A percentile compares a stretch with the other conserved stretches of the same genome.
These are phyloP conservation scores for Thymelicus acteon DNA, from an alignment of 2,888 invertebrate genomes.

Conservation along the genomic window DNA sequence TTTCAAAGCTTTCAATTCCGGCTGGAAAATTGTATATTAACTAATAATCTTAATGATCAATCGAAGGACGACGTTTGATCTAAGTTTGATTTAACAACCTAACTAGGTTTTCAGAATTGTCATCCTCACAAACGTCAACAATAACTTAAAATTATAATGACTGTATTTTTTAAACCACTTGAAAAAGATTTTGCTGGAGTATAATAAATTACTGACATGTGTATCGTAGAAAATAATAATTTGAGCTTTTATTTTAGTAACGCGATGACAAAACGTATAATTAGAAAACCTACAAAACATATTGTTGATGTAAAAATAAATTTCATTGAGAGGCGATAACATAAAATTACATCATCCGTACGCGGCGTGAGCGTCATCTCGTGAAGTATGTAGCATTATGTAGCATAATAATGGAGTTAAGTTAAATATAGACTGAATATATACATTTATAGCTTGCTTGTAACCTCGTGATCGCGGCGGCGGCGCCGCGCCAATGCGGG, in stretches of 20 bases:
- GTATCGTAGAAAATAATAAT: background rate
- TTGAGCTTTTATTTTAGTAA: background rate
- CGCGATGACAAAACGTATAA: background rate
- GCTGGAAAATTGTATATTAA: too few species aligned
- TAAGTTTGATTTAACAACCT: too few species aligned
- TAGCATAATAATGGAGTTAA: constrained; percentile 55
- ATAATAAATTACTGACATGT: background rate
- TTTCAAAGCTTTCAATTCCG: too few species aligned
- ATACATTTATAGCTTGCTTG: constrained; percentile 47
- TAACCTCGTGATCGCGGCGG: constrained; percentile 64
- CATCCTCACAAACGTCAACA: too few species aligned
- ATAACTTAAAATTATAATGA: background rate
- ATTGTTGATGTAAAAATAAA: constrained; percentile 39
- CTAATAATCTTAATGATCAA: too few species aligned
- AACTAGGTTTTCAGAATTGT: too few species aligned
- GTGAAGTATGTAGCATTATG: constrained; percentile 56
- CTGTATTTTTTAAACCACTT: background rate
- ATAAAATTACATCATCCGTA: constrained; percentile 66
- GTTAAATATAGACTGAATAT: constrained; percentile 49
- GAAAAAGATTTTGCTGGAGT: background rate
- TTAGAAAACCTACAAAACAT: background rate
- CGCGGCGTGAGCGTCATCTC: constrained; percentile 58
- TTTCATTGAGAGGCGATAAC: constrained; percentile 54
- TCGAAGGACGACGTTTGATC: too few species aligned
- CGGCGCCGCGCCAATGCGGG: constrained; percentile 61